These are phyloP conservation scores for Drosophila arizonae DNA, from an alignment of 1,140 invertebrate genomes.

Conservation along the genomic window DNA sequence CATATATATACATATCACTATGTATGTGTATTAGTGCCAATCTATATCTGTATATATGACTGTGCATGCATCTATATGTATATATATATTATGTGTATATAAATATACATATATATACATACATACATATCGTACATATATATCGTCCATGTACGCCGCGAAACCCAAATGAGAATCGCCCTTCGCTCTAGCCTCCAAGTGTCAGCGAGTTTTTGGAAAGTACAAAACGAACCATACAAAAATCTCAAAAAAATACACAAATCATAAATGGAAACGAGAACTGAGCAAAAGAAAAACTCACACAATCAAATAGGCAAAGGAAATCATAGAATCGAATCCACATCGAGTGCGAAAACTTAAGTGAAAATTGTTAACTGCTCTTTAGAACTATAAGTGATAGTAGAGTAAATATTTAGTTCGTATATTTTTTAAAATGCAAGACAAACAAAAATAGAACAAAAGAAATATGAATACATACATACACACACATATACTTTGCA, in stretches of 20 bases:
- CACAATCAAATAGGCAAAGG: not conserved
- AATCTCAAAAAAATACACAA: no score
- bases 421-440: slow-evolving; percentile 21
- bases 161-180: not conserved
- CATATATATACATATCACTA: not conserved
- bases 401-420: slow-evolving; percentile 30
- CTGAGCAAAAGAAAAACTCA: not conserved
- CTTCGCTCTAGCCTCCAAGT: slow-evolving; percentile 6
- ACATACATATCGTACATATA: slow-evolving; percentile 1
- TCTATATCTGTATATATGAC: not conserved
- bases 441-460: not conserved
- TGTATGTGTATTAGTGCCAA: not conserved
- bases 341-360: slow-evolving; percentile 13
- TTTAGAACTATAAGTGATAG: slow-evolving; percentile 54
- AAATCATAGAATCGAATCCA: not conserved
- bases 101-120: slow-evolving; percentile 4
- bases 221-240: slow-evolving; percentile 16
- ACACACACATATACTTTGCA: not conserved
- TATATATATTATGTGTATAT: not conserved
- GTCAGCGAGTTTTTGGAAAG: slow-evolving; percentile 7
- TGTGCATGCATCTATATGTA: slow-evolving; percentile 6
- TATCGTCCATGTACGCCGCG: not conserved
- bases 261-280: no score
- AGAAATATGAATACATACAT: not conserved
- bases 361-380: slow-evolving; percentile 26